Percentiles rank a stretch among this genome's conserved stretches.
Conservation (phyloP, 2,888 invertebrate species). For the Drosophila rubida region DNA sequence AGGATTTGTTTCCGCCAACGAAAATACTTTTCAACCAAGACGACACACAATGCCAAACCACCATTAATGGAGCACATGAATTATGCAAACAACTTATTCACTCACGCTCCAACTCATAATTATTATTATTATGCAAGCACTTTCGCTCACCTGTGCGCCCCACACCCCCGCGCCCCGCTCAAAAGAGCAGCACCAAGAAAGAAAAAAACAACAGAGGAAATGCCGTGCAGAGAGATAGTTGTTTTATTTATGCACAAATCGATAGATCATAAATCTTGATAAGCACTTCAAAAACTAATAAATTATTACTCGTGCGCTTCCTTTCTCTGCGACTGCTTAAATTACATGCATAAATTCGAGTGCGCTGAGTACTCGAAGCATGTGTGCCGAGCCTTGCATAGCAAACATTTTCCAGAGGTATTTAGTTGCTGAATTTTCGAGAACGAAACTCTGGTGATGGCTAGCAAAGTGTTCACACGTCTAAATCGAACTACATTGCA, state of each 20-base stretch:
- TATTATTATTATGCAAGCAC: conserved; percentile 22
- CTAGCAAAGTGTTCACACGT: too few species aligned
- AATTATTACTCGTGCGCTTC: conserved; percentile 44
- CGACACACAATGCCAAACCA: conserved; percentile 11
- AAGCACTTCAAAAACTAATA: conserved; percentile 49
- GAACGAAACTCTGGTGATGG: too few species aligned
- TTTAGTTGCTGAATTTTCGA: background rate
- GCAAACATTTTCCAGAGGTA: background rate
- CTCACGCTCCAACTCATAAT: conserved; percentile 25
- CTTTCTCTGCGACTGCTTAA: conserved; percentile 35
- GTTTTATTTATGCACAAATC: conserved; percentile 50
- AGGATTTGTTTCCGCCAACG: conserved; percentile 47
- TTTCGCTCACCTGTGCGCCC: conserved; percentile 29
- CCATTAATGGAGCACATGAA: conserved; percentile 59
- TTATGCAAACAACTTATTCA: conserved; percentile 67
- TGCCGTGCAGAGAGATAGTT: conserved; percentile 1
- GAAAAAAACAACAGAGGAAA: conserved; percentile 5
- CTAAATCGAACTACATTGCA: too few species aligned
- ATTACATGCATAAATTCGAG: conserved; percentile 10
- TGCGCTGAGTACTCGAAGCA: background rate
- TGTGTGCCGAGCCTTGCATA: background rate
- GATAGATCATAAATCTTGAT: conserved; percentile 70
- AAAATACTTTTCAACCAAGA: conserved; percentile 27
- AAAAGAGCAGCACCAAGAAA: conserved; percentile 4
- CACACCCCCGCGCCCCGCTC: background rate